Percentiles rank a stretch among this genome's conserved stretches.
These are phyloP conservation scores for Stigmatopora argus DNA, from an alignment of 2,113 vertebrate genomes.

Conservation along the genomic window DNA sequence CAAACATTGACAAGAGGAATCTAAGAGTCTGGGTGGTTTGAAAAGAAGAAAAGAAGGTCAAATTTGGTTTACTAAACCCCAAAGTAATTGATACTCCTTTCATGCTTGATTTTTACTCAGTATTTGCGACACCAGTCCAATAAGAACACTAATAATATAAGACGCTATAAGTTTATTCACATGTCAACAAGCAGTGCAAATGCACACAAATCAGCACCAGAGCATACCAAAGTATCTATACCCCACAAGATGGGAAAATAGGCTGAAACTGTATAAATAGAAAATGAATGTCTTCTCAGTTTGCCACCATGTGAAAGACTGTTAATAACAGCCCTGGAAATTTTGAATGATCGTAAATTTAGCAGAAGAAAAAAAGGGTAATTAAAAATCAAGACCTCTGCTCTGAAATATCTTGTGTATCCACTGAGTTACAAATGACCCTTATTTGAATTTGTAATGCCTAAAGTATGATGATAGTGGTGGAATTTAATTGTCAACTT, in stretches of 20 bases:
- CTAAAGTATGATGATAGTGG: no score
- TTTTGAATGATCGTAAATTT: no score
- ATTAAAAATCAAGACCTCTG: no score
- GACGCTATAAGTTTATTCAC: neutral
- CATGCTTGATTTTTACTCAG: slow-evolving; percentile 44
- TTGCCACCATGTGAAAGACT: no score
- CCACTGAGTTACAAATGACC: no score
- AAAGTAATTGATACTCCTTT: slow-evolving; percentile 40
- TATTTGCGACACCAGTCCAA: neutral
- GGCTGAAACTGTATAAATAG: neutral
- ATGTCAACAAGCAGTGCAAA: neutral
- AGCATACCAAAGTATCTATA: neutral
- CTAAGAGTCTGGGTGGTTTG: slow-evolving; percentile 22
- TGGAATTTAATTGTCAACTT: no score
- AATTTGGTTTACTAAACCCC: slow-evolving; percentile 43
- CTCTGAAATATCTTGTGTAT: no score
- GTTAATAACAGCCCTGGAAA: no score
- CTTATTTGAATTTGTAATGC: no score
- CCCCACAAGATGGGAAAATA: neutral
- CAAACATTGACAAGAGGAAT: slow-evolving; percentile 29
- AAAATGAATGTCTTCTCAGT: neutral
- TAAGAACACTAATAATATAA: neutral
- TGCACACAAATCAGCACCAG: neutral
- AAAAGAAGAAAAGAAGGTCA: slow-evolving; percentile 37
- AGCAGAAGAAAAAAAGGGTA: no score